Conservation (phyloP, 1,140 invertebrate species). For the Diorhabda carinulata region DNA sequence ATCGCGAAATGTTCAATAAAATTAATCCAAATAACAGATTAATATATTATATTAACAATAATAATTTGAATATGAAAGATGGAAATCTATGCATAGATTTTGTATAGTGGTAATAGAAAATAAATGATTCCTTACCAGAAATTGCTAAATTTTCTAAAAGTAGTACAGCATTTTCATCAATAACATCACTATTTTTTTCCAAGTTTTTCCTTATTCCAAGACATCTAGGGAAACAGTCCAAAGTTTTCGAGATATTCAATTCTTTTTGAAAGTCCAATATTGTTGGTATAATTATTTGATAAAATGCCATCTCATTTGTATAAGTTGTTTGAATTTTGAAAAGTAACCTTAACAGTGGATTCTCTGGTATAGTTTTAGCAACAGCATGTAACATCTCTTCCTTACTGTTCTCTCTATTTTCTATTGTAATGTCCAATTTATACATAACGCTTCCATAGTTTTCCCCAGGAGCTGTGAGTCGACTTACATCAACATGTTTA, state of each 20-base stretch:
- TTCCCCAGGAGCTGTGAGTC: slow-evolving; percentile 47
- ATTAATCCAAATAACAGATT: too few species aligned
- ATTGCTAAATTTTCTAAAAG: slow-evolving; percentile 46
- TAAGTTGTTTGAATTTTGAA: slow-evolving; percentile 48
- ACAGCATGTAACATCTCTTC: slow-evolving; percentile 44
- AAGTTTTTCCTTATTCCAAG: slow-evolving; percentile 32
- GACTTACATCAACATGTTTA: slow-evolving; percentile 3
- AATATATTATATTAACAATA: too few species aligned
- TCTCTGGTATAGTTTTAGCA: slow-evolving; percentile 48
- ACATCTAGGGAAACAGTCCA: slow-evolving; percentile 30
- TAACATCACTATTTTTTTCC: slow-evolving; percentile 16
- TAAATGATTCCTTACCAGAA: slow-evolving; percentile 43
- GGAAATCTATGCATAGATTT: too few species aligned
- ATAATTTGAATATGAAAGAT: too few species aligned
- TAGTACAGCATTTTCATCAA: slow-evolving; percentile 41
- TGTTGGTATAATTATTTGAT: slow-evolving; percentile 31
- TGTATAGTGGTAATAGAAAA: neutral
- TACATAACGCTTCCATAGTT: slow-evolving; percentile 59
- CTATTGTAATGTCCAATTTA: slow-evolving; percentile 42
- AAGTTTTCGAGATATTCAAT: slow-evolving; percentile 17
- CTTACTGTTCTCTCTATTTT: slow-evolving; percentile 21
- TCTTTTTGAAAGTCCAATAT: slow-evolving; percentile 31
- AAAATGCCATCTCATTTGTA: slow-evolving; percentile 43
- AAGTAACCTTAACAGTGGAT: slow-evolving; percentile 39
- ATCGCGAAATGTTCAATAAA: too few species aligned